Evolutionary conservation across 1,140 invertebrate species (phyloP).

Genomic region (Cheumatopsyche charites): DNA sequence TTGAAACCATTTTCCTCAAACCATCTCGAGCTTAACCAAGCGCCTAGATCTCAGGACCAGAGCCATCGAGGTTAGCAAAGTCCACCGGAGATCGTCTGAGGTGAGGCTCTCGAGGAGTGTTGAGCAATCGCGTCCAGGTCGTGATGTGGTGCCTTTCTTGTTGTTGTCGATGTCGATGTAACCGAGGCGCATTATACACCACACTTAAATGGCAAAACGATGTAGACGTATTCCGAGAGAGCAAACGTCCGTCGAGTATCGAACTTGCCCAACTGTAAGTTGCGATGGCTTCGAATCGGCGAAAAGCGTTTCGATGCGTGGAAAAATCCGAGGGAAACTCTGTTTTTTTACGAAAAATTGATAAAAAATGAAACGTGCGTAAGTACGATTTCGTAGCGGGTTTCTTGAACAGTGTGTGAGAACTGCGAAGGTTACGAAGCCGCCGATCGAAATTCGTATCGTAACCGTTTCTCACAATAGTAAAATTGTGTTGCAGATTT

Average conservation of each 20-base stretch:
- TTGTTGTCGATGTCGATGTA: neutral
- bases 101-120: constrained; percentile 33
- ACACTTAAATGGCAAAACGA: constrained; percentile 42
- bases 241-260: constrained; percentile 3
- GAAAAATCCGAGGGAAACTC: too few relatives aligned
- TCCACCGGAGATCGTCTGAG: constrained; percentile 13
- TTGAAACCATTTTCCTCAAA: neutral
- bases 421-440: constrained; percentile 15
- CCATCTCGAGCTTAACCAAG: neutral
- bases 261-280: constrained; percentile 5
- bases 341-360: too few relatives aligned
- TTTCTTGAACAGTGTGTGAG: neutral
- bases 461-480: constrained; percentile 4
- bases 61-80: neutral
- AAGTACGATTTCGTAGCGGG: too few relatives aligned
- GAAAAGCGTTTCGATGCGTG: too few relatives aligned
- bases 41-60: neutral
- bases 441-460: neutral
- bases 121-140: constrained; percentile 35
- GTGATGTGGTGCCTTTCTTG: constrained; percentile 41
- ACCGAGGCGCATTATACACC: constrained; percentile 21
- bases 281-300: neutral
- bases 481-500: neutral
- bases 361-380: too few relatives aligned
- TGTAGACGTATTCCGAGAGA: constrained; percentile 13